A percentile compares a stretch with the other conserved stretches of the same genome.
Conservation (phyloP, 1,140 invertebrate genomes). For the Temnothorax longispinosus region DNA sequence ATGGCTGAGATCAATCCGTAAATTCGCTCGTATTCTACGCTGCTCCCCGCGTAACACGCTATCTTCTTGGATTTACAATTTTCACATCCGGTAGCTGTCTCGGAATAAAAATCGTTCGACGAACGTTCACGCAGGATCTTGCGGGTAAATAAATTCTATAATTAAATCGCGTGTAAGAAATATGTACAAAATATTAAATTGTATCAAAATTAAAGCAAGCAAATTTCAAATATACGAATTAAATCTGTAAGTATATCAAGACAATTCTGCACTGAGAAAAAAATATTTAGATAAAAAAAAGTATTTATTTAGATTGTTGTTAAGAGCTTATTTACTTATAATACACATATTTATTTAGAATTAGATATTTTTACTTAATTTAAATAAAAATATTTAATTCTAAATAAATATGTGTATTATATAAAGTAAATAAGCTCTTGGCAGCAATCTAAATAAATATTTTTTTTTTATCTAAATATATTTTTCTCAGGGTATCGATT, state of each 20-base stretch:
- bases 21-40: conserved; percentile 69
- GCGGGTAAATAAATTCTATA: neutral
- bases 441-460: too few relatives aligned
- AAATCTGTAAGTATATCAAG: neutral
- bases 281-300: too few relatives aligned
- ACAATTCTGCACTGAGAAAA: neutral
- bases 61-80: conserved; percentile 6
- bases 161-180: neutral
- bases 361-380: too few relatives aligned
- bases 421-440: too few relatives aligned
- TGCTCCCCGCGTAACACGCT: conserved; percentile 3
- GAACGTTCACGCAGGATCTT: neutral
- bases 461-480: too few relatives aligned
- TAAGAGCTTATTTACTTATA: too few relatives aligned
- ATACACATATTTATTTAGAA: too few relatives aligned
- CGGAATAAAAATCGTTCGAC: neutral
- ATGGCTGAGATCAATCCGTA: conserved; percentile 70
- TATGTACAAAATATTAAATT: neutral
- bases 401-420: too few relatives aligned
- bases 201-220: neutral
- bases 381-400: too few relatives aligned
- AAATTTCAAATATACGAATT: neutral
- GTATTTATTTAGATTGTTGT: too few relatives aligned
- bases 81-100: neutral
- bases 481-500: neutral